Evolutionary conservation across 1,140 invertebrate genomes (phyloP).

Genomic region (Brachionus rotundiformis): DNA sequence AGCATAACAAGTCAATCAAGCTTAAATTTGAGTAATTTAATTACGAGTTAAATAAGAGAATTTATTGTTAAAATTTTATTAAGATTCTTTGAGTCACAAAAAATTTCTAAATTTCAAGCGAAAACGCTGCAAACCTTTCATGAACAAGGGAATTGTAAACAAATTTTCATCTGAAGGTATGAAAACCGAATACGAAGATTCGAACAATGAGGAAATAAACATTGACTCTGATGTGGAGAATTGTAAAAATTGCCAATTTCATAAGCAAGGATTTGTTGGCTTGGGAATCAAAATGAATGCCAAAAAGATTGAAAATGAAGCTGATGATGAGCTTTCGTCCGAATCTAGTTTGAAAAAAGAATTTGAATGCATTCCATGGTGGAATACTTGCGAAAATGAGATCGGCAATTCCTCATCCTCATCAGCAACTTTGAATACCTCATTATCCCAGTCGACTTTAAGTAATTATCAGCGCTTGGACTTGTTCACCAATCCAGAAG

Average conservation of each 20-base stretch:
- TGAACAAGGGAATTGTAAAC: not conserved
- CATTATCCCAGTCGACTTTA: not conserved
- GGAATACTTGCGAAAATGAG: not conserved
- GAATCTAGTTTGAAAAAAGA: conserved; percentile 33
- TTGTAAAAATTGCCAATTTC: not conserved
- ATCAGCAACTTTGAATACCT: not conserved
- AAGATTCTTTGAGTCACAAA: not conserved
- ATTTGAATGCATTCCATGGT: conserved; percentile 7
- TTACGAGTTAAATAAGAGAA: not conserved
- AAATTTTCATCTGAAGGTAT: not conserved
- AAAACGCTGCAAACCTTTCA: not conserved
- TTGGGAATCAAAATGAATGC: not conserved
- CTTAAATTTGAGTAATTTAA: conserved; percentile 24
- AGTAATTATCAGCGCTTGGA: conserved; percentile 6
- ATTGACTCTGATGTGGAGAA: not conserved
- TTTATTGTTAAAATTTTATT: not conserved
- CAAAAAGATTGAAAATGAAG: not conserved
- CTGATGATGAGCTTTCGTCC: conserved; percentile 25
- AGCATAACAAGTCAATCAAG: conserved; percentile 1
- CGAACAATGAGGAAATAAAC: conserved; percentile 21
- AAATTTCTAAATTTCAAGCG: conserved; percentile 7
- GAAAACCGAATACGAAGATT: conserved; percentile 33
- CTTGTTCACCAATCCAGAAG: not conserved
- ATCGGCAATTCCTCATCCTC: not conserved
- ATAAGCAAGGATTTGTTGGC: not conserved